phyloP scores from a whole-genome alignment of 2,888 invertebrate genomes.

The Drosophila aldrichi region DNA sequence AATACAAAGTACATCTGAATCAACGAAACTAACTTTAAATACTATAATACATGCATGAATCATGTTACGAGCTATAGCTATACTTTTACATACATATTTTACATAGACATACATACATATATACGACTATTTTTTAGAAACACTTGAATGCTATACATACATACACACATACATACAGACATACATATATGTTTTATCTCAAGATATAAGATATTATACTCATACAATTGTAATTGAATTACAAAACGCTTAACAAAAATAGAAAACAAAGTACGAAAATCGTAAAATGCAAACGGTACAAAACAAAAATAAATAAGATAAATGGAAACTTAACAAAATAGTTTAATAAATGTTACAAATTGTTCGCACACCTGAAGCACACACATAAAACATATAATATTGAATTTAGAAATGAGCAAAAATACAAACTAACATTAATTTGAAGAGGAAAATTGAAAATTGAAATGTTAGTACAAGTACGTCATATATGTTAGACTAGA shows the following conservation, averaged over 20 bases:
- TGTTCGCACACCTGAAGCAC: slow-evolving; percentile 56
- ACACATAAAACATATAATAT: slow-evolving; percentile 38
- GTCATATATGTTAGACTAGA: slow-evolving; percentile 28
- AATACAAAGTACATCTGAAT: slow-evolving; percentile 54
- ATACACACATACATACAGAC: slow-evolving; percentile 23
- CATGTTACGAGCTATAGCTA: slow-evolving; percentile 19
- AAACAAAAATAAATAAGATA: slow-evolving; percentile 52
- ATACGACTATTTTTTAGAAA: slow-evolving; percentile 39
- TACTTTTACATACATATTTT: slow-evolving; percentile 37
- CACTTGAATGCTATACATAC: slow-evolving; percentile 30
- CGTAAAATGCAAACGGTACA: slow-evolving; percentile 41
- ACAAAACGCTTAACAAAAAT: slow-evolving; percentile 45
- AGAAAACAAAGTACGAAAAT: slow-evolving; percentile 46
- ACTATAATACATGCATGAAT: slow-evolving; percentile 12
- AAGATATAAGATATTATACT: slow-evolving; percentile 31
- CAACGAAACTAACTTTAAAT: slow-evolving; percentile 67
- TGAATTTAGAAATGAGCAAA: slow-evolving; percentile 27
- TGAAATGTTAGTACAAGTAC: slow-evolving; percentile 52
- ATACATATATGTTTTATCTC: slow-evolving; percentile 43
- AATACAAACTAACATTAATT: slow-evolving; percentile 18
- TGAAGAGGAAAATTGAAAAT: slow-evolving; percentile 15
- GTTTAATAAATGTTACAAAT: slow-evolving; percentile 54
- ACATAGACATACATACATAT: slow-evolving; percentile 35
- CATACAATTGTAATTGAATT: slow-evolving; percentile 65
- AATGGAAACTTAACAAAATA: slow-evolving; percentile 58